Evolutionary conservation across 2,113 vertebrate species (phyloP).

Genomic region (Pseudolaguvia tuberculata): DNA sequence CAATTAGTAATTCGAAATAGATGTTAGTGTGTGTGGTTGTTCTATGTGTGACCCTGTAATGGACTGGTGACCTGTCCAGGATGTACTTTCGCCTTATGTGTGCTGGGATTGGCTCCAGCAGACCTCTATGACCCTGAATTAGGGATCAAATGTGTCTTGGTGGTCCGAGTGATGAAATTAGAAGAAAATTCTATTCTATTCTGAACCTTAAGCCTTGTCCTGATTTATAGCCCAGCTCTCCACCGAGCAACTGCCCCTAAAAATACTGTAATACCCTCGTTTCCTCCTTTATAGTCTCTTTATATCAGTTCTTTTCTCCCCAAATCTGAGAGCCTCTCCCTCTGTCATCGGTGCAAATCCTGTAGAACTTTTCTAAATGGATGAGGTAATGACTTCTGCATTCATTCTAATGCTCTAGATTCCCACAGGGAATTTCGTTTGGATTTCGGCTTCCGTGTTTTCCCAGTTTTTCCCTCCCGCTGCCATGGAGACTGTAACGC

Average conservation of each 20-base stretch:
- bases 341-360: background rate
- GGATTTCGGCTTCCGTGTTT: conserved; percentile 3
- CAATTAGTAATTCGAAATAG: too few species aligned
- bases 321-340: background rate
- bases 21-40: too few species aligned
- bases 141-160: too few species aligned
- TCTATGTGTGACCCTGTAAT: too few species aligned
- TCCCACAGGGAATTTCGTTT: background rate
- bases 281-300: background rate
- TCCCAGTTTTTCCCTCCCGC: conserved; percentile 38
- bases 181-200: too few species aligned
- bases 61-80: too few species aligned
- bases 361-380: background rate
- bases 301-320: background rate
- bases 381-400: background rate
- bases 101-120: too few species aligned
- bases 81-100: too few species aligned
- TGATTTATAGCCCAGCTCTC: background rate
- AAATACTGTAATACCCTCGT: background rate
- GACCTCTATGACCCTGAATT: too few species aligned
- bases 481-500: conserved; percentile 68
- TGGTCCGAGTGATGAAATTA: too few species aligned
- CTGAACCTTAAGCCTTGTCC: conserved; percentile 3
- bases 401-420: background rate
- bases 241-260: background rate